Percentiles rank a stretch among this genome's conserved stretches.
Conservation (phyloP, 2,797 vertebrate genomes). For the Carapus acus region DNA sequence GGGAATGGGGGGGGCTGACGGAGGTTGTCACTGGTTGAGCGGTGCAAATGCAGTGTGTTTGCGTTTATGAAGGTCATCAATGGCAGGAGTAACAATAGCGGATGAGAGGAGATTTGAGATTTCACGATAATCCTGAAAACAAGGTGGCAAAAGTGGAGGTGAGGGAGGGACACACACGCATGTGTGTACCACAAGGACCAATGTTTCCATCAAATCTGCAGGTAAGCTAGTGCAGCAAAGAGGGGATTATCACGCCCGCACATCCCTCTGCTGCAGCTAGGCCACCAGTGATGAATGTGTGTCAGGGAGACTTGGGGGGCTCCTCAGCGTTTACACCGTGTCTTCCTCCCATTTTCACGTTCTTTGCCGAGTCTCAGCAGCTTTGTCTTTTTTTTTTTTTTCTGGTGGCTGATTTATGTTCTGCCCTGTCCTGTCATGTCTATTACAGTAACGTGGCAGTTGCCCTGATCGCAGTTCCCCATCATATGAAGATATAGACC, state of each 20-base stretch:
- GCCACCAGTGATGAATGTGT: constrained; percentile 64
- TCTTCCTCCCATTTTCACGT: constrained; percentile 35
- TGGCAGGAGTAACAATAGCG: constrained; percentile 5
- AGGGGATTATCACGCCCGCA: constrained; percentile 43
- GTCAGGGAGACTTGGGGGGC: constrained; percentile 53
- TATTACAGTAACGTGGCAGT: not conserved
- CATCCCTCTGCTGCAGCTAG: constrained; percentile 53
- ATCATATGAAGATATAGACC: not conserved
- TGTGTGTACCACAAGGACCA: constrained; percentile 32
- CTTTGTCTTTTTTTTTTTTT: constrained; percentile 39
- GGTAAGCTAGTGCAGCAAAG: constrained; percentile 41
- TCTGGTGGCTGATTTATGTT: not conserved
- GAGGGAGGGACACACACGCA: constrained; percentile 10
- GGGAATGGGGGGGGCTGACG: too few species aligned
- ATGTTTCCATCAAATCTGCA: constrained; percentile 39
- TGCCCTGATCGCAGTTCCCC: not conserved
- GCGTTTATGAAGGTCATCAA: not conserved
- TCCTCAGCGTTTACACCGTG: constrained; percentile 62
- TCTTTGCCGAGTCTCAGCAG: constrained; percentile 29
- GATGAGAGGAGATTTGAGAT: too few species aligned
- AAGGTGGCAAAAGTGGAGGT: constrained; percentile 1
- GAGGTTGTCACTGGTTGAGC: too few species aligned
- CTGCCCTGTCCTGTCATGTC: not conserved
- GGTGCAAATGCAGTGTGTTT: not conserved
- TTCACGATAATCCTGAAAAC: constrained; percentile 16